Conservation (phyloP, 2,797 vertebrate genomes). For the Eleutherodactylus coqui region DNA sequence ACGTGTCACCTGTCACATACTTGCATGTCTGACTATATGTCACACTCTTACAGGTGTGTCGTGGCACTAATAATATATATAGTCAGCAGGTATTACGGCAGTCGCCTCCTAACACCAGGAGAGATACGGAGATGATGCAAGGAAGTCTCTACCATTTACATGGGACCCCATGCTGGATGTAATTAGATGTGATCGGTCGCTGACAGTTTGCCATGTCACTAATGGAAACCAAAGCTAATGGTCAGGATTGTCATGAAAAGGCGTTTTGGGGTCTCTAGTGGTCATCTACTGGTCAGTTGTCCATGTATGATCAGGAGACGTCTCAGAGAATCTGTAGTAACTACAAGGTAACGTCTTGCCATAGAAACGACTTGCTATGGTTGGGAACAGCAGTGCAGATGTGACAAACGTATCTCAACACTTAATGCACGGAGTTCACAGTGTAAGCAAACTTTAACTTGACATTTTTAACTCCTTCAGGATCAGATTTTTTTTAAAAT, state of each 20-base stretch:
- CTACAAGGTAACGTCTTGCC: not conserved
- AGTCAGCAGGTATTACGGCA: not conserved
- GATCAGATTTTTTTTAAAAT: too few species aligned
- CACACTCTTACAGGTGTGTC: not conserved
- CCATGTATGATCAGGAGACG: not conserved
- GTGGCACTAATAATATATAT: not conserved
- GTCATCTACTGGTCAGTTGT: conserved; percentile 2
- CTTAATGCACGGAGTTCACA: too few species aligned
- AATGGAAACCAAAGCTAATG: not conserved
- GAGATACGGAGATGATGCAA: not conserved
- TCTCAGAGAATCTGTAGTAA: not conserved
- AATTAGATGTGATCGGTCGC: not conserved
- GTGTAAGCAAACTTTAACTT: too few species aligned
- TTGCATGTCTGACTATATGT: not conserved
- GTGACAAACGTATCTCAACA: too few species aligned
- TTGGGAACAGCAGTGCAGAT: too few species aligned
- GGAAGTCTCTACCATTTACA: not conserved
- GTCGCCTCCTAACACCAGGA: not conserved
- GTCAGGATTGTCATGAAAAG: not conserved
- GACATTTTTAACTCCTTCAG: too few species aligned
- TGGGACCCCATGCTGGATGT: not conserved
- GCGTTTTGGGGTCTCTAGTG: not conserved
- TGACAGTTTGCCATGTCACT: conserved; percentile 23
- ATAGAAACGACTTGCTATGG: too few species aligned
- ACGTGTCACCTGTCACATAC: not conserved